These are phyloP conservation scores for Glareola pratincola DNA, from an alignment of 2,113 vertebrate species.

Conservation along the genomic window DNA sequence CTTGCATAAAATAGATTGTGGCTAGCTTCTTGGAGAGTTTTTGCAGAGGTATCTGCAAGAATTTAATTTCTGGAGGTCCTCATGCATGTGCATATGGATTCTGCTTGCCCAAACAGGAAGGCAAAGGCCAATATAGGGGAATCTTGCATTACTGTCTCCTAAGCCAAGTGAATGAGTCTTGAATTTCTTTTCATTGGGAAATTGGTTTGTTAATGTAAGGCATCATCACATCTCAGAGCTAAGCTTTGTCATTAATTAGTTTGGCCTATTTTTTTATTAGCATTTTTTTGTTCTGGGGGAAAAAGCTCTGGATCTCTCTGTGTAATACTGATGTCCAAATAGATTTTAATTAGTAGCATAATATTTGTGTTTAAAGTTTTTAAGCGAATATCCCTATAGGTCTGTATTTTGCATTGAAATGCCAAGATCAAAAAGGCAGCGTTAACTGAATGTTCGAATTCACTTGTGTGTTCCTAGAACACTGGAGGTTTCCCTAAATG, in stretches of 20 bases:
- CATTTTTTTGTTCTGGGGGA: neutral
- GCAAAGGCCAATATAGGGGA: neutral
- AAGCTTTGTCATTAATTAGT: neutral
- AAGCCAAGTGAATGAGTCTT: neutral
- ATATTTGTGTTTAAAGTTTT: neutral
- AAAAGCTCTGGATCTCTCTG: neutral
- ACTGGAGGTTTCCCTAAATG: neutral
- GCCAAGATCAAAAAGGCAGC: neutral
- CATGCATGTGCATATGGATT: accelerated
- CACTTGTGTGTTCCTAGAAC: neutral
- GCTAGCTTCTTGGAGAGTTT: neutral
- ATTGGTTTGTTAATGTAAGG: neutral
- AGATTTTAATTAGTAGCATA: neutral
- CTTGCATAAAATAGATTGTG: neutral
- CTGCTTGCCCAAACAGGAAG: neutral
- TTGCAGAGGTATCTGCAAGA: neutral
- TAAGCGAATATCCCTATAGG: accelerated
- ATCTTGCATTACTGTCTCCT: neutral
- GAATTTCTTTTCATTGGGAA: neutral
- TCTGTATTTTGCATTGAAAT: neutral
- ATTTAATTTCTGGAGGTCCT: neutral
- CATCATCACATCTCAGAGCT: neutral
- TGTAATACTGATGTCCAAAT: neutral
- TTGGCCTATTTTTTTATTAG: neutral
- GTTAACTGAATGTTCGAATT: neutral